phyloP scores from a whole-genome alignment of 2,113 vertebrate species.

The Heterotis niloticus region DNA sequence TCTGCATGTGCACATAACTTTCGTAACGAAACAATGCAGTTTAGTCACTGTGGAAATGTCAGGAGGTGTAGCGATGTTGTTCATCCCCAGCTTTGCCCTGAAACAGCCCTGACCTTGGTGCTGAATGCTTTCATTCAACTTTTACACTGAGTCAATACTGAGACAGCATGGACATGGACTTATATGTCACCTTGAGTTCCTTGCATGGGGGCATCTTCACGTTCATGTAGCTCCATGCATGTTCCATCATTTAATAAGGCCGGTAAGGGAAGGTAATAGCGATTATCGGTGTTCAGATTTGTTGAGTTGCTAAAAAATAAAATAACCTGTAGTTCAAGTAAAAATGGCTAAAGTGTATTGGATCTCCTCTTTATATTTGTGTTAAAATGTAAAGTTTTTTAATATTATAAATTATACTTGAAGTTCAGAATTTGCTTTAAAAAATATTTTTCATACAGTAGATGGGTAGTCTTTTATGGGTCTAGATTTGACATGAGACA shows the following conservation, averaged over 20 bases:
- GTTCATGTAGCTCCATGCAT: slow-evolving; percentile 12
- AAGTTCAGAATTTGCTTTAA: no score
- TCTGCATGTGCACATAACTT: no score
- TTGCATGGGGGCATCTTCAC: background rate
- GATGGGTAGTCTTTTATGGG: no score
- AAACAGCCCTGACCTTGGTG: slow-evolving; percentile 48
- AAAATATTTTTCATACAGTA: no score
- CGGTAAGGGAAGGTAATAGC: slow-evolving; percentile 5
- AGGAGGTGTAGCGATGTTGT: background rate
- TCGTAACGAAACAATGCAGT: background rate
- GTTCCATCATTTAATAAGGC: slow-evolving; percentile 11
- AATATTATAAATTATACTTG: background rate
- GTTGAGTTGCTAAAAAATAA: background rate
- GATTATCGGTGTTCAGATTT: background rate
- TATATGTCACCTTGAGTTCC: slow-evolving; percentile 10
- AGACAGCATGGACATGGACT: slow-evolving; percentile 22
- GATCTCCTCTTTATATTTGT: background rate
- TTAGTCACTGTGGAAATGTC: background rate
- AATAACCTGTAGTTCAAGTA: background rate
- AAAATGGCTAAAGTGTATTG: no score
- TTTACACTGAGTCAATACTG: slow-evolving; percentile 34
- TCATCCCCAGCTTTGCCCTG: background rate
- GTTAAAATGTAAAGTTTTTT: background rate
- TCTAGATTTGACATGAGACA: no score
- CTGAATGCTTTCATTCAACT: slow-evolving; percentile 37